Base-by-base conservation (phyloP, 2,888 invertebrate genomes). In the Rhorus exstirpatorius region DNA sequence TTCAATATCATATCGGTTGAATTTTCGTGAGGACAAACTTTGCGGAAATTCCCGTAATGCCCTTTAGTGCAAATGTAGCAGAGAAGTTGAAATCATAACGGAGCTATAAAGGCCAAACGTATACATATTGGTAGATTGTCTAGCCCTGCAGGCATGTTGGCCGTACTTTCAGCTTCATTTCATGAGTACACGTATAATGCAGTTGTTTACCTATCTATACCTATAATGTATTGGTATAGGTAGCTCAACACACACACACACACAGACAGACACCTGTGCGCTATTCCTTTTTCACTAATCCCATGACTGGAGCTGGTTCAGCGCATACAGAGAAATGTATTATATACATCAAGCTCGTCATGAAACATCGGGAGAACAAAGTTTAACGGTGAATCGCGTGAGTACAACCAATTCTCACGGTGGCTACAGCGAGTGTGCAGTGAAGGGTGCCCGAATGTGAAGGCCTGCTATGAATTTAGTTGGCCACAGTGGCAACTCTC, bases 361-460 rank as follows among this genome's bases (percentile, higher is more conserved):
- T 19, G 60, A 60, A 78, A 72, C 26, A 53, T 26, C 21, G 55
- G 65, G 49, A 65, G 78, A 74, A 81, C 21, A 70, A 78, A 78
- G 67, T 75, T 82, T 82, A 78, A 74, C 74, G 78, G 49, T 14
- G 68, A 49, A 75, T 82, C 81, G 81, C 81, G 81, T 82, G 81
- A 74, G 74, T 70, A 82, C 41, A 61, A 31, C 53, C 80, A 80
- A 80, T 80, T 80, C 75, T 75, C 53, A 63, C 63, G 49, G 38
- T 24, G 71, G 38, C n/a, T 35, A 38, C 55, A 79, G 65, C 35
- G 53, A 55, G 24, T 35, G 53, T 31, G 35, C 44, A 44, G 31
- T n/a, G 55, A 71, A 53, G 74, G 68, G 65, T 55, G 55, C 44
- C 49, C 35, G 41, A 53, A 46, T 63, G 53, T 38, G 55, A 41